Evolutionary conservation across 2,888 invertebrate species (phyloP), one percentile per base, ranked within the genome.

Genomic region (Cantharis flavilabris): DNA sequence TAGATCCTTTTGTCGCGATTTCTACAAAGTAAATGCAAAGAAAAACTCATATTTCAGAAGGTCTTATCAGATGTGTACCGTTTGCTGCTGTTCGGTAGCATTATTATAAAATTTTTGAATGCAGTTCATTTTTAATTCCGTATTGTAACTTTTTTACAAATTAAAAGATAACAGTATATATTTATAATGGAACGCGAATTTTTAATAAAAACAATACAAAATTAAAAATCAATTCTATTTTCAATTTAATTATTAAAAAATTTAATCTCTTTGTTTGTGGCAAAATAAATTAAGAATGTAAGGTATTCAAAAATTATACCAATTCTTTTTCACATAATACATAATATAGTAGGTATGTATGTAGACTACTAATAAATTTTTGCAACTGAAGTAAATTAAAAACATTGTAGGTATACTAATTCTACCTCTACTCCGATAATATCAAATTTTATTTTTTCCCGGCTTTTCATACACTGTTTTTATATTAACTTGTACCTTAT

Each of bases 11-110:
- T 75, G 30, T 62, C 30, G 75, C 64, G 75, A 71, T 75, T 75
- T 75, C 65, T 75, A 23, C 64, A 71, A 70, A 75, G 75, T 49
- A 75, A 75, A 75, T 33, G 75, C 70, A 64, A 71, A 65, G 70
- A 70, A 67, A 67, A 75, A 75, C 75, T 75, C 75, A 71, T 75
- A 75, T 75, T 75, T 75, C 70, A 75, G 33, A 63, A 75, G 30
- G 63, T 75, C 70, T 75, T 75, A 75, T 75, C 75, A 65, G 75
- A 75, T 75, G 62, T 67, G 20, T 75, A 20, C 49, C 33, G 49
- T 65, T 70, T 65, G 63, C 33, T 30, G 65, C 69, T 75, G 70
- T 67, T 67, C 10, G 23, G 23, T 49, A 49, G n/a, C 7, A 49
- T 49, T 49, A 49, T n/a, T 49, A 49, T n/a, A 49, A 49, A 49